Evolutionary conservation across 2,797 vertebrate genomes (phyloP).

Genomic region (Gastrophryne carolinensis): DNA sequence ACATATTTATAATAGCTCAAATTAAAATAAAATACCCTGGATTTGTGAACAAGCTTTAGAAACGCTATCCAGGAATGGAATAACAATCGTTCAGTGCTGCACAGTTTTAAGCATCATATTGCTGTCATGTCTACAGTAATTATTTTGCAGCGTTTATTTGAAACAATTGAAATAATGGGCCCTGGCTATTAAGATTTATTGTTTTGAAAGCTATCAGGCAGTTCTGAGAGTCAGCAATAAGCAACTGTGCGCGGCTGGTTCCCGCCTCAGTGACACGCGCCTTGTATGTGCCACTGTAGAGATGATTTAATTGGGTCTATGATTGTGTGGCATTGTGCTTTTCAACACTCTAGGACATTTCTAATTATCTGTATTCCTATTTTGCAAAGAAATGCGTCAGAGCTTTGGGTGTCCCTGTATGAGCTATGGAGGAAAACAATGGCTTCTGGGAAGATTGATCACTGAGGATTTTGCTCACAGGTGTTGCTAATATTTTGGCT

Average conservation of each 20-base stretch:
- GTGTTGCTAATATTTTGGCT: neutral
- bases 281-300: neutral
- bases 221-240: conserved; percentile 1
- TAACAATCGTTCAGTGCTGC: no score
- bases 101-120: neutral
- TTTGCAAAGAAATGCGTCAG: neutral
- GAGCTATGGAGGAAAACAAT: conserved; percentile 7
- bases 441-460: neutral
- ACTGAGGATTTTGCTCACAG: neutral
- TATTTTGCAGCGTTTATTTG: neutral
- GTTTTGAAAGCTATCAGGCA: neutral
- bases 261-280: neutral
- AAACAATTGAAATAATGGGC: neutral
- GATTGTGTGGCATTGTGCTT: neutral
- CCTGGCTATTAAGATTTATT: neutral
- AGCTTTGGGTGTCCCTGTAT: neutral
- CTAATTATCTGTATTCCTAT: conserved; percentile 12
- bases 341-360: neutral
- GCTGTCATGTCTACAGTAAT: neutral
- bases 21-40: no score
- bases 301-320: conserved; percentile 27
- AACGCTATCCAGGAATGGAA: no score
- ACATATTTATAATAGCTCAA: no score
- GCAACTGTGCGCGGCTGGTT: neutral
- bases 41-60: no score